Percentiles rank a stretch among this genome's conserved stretches.
Conservation (phyloP, 2,888 invertebrate genomes). For the Flexamia atlantica region DNA sequence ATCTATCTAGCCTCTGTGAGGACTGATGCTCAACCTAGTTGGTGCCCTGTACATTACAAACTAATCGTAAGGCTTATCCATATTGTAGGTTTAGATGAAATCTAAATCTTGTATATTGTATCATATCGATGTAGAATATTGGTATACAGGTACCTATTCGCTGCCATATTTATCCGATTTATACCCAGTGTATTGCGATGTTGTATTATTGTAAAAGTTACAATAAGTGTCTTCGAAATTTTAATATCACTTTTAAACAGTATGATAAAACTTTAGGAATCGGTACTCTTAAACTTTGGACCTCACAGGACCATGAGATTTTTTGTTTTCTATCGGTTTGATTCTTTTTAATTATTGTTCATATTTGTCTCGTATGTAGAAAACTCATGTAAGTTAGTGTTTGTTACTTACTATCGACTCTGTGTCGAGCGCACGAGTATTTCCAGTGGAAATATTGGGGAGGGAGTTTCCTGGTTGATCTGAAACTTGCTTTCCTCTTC, state of each 20-base stretch:
- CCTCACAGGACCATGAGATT: too few species aligned
- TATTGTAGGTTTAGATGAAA: constrained; percentile 29
- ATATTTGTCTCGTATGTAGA: neutral
- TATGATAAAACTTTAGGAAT: too few species aligned
- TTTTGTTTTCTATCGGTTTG: too few species aligned
- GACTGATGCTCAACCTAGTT: constrained; percentile 37
- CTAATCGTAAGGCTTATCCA: neutral
- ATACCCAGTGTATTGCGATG: constrained; percentile 23
- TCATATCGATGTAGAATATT: constrained; percentile 33
- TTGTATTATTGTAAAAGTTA: constrained; percentile 24
- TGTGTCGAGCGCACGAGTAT: neutral
- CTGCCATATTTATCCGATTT: constrained; percentile 45
- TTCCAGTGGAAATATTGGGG: constrained; percentile 9
- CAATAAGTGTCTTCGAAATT: neutral
- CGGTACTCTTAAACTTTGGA: too few species aligned
- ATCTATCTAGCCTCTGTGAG: constrained; percentile 34
- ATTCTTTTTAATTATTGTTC: neutral
- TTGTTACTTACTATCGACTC: neutral
- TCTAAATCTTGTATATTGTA: constrained; percentile 51
- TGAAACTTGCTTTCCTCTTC: constrained; percentile 21
- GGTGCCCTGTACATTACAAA: constrained; percentile 32
- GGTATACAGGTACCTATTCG: constrained; percentile 39
- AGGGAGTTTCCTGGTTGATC: constrained; percentile 9
- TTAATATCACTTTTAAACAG: neutral
- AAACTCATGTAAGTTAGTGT: neutral